A percentile compares a stretch with the other conserved stretches of the same genome.
These are phyloP conservation scores for Eupithecia exiguata DNA, from an alignment of 2,888 invertebrate species.

Conservation along the genomic window DNA sequence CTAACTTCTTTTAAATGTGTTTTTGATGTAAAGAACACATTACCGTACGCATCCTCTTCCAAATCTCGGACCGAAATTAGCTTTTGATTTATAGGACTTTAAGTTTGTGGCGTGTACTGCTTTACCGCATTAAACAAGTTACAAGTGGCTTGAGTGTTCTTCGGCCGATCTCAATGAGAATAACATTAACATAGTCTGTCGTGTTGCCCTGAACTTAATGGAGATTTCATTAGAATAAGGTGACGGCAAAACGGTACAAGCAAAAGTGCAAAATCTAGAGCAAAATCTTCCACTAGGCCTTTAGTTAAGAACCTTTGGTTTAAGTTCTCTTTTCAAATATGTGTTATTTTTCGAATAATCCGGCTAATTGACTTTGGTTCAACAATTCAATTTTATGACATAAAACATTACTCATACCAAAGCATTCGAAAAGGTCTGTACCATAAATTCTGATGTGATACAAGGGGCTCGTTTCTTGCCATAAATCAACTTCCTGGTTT, in stretches of 20 bases:
- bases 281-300: not conserved
- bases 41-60: conserved; percentile 74
- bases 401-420: not conserved
- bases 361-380: not conserved
- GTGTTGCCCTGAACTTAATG: conserved; percentile 6
- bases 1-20: conserved; percentile 84
- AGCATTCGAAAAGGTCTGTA: not conserved
- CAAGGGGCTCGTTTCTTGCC: conserved; percentile 9
- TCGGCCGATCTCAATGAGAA: conserved; percentile 31
- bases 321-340: not conserved
- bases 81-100: conserved; percentile 77
- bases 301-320: not conserved
- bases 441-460: not conserved
- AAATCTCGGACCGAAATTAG: conserved; percentile 76
- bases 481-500: conserved; percentile 17
- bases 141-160: conserved; percentile 39
- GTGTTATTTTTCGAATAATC: not conserved
- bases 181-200: conserved; percentile 34
- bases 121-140: conserved; percentile 45
- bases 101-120: conserved; percentile 55
- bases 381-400: conserved; percentile 1
- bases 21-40: conserved; percentile 83
- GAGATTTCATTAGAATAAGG: conserved; percentile 4
- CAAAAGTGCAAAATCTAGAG: too few relatives aligned
- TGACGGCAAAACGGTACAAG: too few relatives aligned